These are phyloP conservation scores for Xestoiulus laeticollis DNA, from an alignment of 2,888 invertebrate species.

Conservation along the genomic window DNA sequence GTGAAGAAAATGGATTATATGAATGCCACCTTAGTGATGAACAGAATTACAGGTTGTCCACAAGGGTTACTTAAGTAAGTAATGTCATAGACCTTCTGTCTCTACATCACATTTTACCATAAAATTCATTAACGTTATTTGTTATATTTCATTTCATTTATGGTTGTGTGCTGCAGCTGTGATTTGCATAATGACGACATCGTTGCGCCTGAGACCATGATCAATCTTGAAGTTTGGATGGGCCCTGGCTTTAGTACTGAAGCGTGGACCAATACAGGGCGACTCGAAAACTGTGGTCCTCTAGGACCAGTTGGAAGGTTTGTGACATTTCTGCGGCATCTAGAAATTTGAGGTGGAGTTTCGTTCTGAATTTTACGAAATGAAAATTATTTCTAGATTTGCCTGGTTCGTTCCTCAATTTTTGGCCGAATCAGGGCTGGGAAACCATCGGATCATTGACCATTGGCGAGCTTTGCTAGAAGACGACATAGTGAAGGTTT, in stretches of 20 bases:
- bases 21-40: slow-evolving; percentile 61
- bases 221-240: slow-evolving; percentile 79
- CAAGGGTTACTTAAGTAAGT: slow-evolving; percentile 54
- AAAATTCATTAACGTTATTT: no score
- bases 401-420: slow-evolving; percentile 64
- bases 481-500: slow-evolving; percentile 66
- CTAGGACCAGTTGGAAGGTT: slow-evolving; percentile 65
- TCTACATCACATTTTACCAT: no score
- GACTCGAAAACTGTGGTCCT: slow-evolving; percentile 63
- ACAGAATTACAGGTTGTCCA: slow-evolving; percentile 62
- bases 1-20: slow-evolving; percentile 59
- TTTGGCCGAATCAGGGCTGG: slow-evolving; percentile 61
- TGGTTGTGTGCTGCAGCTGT: background rate
- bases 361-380: background rate
- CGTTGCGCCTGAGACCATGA: slow-evolving; percentile 63
- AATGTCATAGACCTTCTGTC: background rate
- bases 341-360: background rate
- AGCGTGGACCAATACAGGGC: slow-evolving; percentile 61
- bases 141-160: background rate
- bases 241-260: slow-evolving; percentile 71
- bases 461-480: slow-evolving; percentile 71
- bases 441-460: slow-evolving; percentile 60
- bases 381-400: slow-evolving; percentile 59
- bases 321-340: background rate
- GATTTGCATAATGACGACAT: slow-evolving; percentile 12